Evolutionary conservation across 2,797 vertebrate genomes (phyloP).

Genomic region (Macropus fuliginosus): DNA sequence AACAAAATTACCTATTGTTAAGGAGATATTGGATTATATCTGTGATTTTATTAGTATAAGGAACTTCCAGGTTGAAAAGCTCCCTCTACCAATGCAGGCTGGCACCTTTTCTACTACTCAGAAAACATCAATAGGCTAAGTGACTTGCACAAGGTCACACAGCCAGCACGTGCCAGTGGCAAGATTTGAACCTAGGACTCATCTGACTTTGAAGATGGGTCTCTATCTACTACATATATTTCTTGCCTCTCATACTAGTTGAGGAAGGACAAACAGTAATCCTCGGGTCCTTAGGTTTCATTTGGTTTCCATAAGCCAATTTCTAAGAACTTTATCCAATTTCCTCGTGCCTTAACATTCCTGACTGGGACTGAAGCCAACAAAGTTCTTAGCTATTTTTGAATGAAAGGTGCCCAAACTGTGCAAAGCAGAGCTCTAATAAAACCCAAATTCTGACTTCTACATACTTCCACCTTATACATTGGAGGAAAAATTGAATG

Average conservation of each 20-base stretch:
- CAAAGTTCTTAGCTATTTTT: constrained; percentile 37
- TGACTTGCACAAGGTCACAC: not conserved
- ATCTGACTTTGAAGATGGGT: not conserved
- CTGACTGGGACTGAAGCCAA: constrained; percentile 6
- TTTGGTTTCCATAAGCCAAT: constrained; percentile 25
- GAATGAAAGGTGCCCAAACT: not conserved
- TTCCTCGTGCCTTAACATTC: constrained; percentile 2
- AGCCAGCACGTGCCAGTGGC: not conserved
- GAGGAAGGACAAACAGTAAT: constrained; percentile 17
- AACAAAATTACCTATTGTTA: not conserved
- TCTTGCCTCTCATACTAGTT: not conserved
- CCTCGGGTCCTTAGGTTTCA: not conserved
- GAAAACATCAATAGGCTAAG: not conserved
- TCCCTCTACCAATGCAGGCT: not conserved
- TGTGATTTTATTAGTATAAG: not conserved
- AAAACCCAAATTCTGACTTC: not conserved
- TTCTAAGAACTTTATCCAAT: constrained; percentile 44
- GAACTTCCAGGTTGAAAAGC: not conserved
- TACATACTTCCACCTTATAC: not conserved
- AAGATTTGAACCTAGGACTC: not conserved
- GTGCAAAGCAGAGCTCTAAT: constrained; percentile 32
- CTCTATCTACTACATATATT: not conserved
- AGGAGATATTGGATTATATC: not conserved
- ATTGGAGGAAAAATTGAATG: constrained; percentile 26
- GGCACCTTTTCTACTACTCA: not conserved